Percentiles rank a stretch among this genome's conserved stretches.
Conservation (phyloP, 53 echinoderm and acorn worm genomes). For the Echinometra lucunter region DNA sequence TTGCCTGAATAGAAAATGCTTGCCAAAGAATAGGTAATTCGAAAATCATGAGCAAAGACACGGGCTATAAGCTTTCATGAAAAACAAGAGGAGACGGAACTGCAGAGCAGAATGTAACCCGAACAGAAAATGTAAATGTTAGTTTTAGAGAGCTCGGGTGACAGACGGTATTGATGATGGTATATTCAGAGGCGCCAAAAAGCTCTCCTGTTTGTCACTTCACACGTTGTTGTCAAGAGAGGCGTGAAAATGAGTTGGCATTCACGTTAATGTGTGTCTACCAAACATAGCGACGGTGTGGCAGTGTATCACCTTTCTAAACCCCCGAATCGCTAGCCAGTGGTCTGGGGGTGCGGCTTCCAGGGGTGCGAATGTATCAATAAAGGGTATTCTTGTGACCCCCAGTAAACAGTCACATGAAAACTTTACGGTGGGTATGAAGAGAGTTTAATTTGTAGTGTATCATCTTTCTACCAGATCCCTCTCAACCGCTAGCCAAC, state of each 20-base stretch:
- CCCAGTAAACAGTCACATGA: not conserved
- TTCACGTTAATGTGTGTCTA: conserved; percentile 63
- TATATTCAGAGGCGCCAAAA: conserved; percentile 37
- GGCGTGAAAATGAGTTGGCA: conserved; percentile 44
- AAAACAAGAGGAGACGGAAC: not conserved
- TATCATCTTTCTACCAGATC: not conserved
- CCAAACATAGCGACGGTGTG: conserved; percentile 20
- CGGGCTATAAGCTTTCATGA: not conserved
- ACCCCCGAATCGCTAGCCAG: not conserved
- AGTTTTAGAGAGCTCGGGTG: conserved; percentile 45
- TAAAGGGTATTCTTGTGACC: not conserved
- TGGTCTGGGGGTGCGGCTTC: not conserved
- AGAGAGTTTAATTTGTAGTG: not conserved
- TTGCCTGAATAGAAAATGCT: not conserved
- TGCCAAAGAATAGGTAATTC: not conserved
- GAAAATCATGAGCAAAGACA: not conserved
- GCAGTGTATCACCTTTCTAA: conserved; percentile 6
- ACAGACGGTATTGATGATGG: conserved; percentile 23
- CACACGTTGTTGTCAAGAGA: conserved; percentile 58
- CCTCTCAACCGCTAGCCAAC: not conserved
- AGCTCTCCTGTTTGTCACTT: conserved; percentile 56
- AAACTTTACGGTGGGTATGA: not conserved
- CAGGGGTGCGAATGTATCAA: not conserved
- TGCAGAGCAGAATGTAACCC: not conserved
- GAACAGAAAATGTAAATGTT: conserved; percentile 53